Conservation (phyloP, 2,113 vertebrate species). For the Pipra filicauda region DNA sequence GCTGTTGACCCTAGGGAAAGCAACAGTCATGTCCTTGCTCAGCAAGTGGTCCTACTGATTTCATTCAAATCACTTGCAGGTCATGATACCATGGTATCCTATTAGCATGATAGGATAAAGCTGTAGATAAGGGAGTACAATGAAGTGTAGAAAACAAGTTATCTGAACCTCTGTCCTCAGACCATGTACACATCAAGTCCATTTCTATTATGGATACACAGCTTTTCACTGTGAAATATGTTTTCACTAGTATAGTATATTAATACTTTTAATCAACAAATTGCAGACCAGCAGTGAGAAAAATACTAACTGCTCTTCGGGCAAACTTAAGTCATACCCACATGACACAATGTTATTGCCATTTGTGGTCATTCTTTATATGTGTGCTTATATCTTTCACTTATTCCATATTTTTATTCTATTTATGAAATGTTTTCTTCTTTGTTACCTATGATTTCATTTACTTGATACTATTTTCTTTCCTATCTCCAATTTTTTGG, state of each 20-base stretch:
- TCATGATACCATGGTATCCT: background rate
- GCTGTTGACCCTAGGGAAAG: background rate
- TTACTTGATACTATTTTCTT: background rate
- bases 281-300: background rate
- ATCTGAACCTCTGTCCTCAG: background rate
- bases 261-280: background rate
- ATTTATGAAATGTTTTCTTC: background rate
- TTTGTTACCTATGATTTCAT: background rate
- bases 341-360: background rate
- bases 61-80: background rate
- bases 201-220: background rate
- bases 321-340: background rate
- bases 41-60: background rate
- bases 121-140: background rate
- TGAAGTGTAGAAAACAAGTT: background rate
- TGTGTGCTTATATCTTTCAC: background rate
- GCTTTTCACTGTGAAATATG: background rate
- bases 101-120: background rate
- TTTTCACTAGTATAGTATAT: background rate
- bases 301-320: background rate
- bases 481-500: background rate
- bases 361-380: background rate
- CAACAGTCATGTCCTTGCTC: background rate
- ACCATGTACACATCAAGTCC: background rate
- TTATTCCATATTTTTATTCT: background rate